Conservation (phyloP, 1,140 invertebrate species). For the Drosophila insularis region DNA sequence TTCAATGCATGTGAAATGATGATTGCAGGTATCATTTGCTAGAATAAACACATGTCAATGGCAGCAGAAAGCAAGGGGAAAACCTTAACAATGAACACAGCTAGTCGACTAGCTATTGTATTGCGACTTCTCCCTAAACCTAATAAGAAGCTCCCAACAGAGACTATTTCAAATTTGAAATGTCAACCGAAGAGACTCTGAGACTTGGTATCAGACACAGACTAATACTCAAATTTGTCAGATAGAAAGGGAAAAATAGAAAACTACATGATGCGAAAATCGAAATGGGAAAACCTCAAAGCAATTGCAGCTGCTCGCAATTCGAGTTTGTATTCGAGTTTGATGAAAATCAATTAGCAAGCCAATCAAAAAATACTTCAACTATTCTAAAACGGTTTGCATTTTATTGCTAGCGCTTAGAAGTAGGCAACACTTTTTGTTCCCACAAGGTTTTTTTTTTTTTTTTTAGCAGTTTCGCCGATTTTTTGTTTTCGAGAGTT, state of each 20-base stretch:
- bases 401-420: slow-evolving; percentile 29
- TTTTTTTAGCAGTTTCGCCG: background rate
- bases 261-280: background rate
- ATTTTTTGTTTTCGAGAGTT: background rate
- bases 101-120: background rate
- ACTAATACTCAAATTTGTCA: background rate
- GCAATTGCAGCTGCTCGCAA: background rate
- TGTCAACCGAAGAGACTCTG: background rate
- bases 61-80: background rate
- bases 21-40: slow-evolving; percentile 10
- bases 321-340: background rate
- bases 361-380: slow-evolving; percentile 40
- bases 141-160: slow-evolving; percentile 5
- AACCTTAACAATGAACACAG: background rate
- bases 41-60: slow-evolving; percentile 13
- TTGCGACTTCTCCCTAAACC: background rate
- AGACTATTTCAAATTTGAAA: slow-evolving; percentile 1
- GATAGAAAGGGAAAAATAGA: background rate
- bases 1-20: slow-evolving; percentile 31
- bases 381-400: slow-evolving; percentile 54
- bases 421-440: slow-evolving; percentile 43
- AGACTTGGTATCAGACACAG: too few relatives aligned
- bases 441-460: too few relatives aligned
- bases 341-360: slow-evolving; percentile 66
- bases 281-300: background rate